Evolutionary conservation across 2,113 vertebrate genomes (phyloP), one percentile per base, ranked within the genome.

Genomic region (Bubo bubo): DNA sequence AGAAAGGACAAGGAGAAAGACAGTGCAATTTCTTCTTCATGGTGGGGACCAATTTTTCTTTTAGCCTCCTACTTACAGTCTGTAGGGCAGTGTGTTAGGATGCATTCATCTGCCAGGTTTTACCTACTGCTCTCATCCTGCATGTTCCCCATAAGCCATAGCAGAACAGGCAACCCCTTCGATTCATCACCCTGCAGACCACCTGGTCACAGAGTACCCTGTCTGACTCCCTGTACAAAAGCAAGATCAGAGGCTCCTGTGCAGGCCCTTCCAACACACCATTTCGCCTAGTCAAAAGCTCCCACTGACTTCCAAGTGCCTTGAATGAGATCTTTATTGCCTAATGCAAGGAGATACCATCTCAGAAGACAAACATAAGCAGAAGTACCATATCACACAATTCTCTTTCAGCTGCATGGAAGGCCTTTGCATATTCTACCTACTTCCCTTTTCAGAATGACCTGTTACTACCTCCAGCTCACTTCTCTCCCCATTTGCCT

Each of bases 201-300:
- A 3, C 9, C n/a, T 21, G n/a, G 21, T 63, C 53, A 47, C 43
- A 41, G 26, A 4, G 4, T 43, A 41, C 15, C 17, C 7, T 0
- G 0, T 28, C 12, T 64, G 55, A 17, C 17, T 22, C 22, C 22
- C 52, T 34, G 19, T 53, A 35, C n/a, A 45, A 27, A 84, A 79
- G 24, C 45, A 52, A 55, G 19, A 9, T 8, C 39, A 62, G 50
- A 58, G 47, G 14, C 41, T 74, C n/a, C 59, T 7, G 5, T 21
- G 30, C 41, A 71, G 30, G 11, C 32, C 13, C 9, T 23, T 79
- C 72, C 43, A 93, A 58, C 10, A 4, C 0, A 2, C 7, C 28
- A 3, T 64, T 39, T 59, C 68, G 53, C 17, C 1, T 9, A 32
- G 7, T n/a, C 32, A 59, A 37, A 90, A 43, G 28, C 16, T 76